phyloP scores from a whole-genome alignment of 2,113 vertebrate species.

The Datnioides undecimradiatus region DNA sequence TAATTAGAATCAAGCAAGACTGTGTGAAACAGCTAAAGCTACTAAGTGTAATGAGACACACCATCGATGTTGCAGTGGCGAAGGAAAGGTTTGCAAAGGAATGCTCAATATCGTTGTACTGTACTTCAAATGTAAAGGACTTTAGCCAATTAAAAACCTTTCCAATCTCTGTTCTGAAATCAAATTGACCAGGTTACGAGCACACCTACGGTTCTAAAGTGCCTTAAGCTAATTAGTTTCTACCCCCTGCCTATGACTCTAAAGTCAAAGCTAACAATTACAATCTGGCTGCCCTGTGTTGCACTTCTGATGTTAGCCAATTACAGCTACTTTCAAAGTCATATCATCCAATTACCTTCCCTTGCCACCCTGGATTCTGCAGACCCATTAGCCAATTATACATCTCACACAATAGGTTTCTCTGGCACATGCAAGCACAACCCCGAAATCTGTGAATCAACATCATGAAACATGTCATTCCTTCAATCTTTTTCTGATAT shows the following conservation, averaged over 20 bases:
- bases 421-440: neutral
- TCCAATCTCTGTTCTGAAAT: slow-evolving; percentile 50
- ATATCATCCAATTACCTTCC: slow-evolving; percentile 56
- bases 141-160: slow-evolving; percentile 59
- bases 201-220: slow-evolving; percentile 46
- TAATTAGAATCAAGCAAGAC: neutral
- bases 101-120: neutral
- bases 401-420: slow-evolving; percentile 4
- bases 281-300: slow-evolving; percentile 15
- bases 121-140: slow-evolving; percentile 18
- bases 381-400: slow-evolving; percentile 60
- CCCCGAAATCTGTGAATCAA: neutral
- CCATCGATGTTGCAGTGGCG: neutral
- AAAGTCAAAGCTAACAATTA: slow-evolving; percentile 61
- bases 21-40: neutral
- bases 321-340: slow-evolving; percentile 64
- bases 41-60: neutral
- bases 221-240: slow-evolving; percentile 50
- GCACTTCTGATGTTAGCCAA: slow-evolving; percentile 55
- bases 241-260: slow-evolving; percentile 27
- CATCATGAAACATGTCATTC: slow-evolving; percentile 19
- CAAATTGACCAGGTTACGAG: slow-evolving; percentile 43
- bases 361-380: slow-evolving; percentile 23
- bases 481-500: neutral
- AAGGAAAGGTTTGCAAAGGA: slow-evolving; percentile 6